Evolutionary conservation across 2,113 vertebrate species (phyloP).

Genomic region (Mobula birostris): DNA sequence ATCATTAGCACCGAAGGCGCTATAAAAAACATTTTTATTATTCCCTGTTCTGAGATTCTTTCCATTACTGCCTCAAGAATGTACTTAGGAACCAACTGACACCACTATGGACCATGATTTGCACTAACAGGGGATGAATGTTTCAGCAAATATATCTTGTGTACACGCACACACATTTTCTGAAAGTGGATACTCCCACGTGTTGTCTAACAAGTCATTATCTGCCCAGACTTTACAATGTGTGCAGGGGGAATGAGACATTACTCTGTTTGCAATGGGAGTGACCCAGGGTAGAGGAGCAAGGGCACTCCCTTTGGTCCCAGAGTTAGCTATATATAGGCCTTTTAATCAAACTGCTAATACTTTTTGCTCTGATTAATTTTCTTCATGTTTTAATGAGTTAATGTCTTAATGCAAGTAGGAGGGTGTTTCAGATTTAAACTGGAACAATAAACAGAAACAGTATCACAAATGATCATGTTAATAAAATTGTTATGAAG

Average conservation of each 20-base stretch:
- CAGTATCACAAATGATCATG: not conserved
- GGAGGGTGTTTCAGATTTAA: not conserved
- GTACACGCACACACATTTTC: not conserved
- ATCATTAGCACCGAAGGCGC: no score
- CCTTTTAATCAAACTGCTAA: not conserved
- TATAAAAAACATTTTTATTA: no score
- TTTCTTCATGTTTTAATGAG: not conserved
- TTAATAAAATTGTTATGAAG: not conserved
- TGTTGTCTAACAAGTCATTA: not conserved
- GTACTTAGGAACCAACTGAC: no score
- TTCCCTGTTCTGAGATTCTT: no score
- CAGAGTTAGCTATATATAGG: not conserved
- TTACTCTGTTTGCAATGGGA: not conserved
- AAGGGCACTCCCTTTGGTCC: not conserved
- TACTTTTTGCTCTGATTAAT: not conserved
- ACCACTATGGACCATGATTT: no score
- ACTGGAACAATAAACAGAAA: not conserved
- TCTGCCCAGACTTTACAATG: not conserved
- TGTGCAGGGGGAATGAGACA: not conserved
- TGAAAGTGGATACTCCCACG: not conserved
- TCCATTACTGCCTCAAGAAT: no score
- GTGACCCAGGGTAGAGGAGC: not conserved
- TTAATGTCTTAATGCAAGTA: not conserved
- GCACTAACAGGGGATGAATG: no score
- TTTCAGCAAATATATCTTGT: not conserved